These are phyloP conservation scores for Pycnomerus fuliginosus DNA, from an alignment of 2,888 invertebrate genomes.

Conservation along the genomic window DNA sequence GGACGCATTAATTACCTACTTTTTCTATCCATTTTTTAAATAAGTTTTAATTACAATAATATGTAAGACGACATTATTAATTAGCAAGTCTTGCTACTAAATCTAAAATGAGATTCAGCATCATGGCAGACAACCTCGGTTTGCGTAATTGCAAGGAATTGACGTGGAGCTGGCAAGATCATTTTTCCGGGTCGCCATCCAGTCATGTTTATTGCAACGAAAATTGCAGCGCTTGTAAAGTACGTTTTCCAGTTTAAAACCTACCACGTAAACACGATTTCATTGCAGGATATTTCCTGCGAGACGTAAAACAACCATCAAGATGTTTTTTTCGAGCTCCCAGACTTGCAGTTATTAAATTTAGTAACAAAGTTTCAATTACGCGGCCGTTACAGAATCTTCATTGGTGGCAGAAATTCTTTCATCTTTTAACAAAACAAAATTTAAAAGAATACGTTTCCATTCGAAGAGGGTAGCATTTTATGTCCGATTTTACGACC, in stretches of 20 bases:
- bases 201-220: conserved; percentile 9
- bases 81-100: too few species aligned
- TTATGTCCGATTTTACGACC: conserved; percentile 19
- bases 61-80: too few species aligned
- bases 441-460: conserved; percentile 14
- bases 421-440: too few species aligned
- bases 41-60: conserved; percentile 15
- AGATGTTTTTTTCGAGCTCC: too few species aligned
- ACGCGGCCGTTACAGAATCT: background rate
- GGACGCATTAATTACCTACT: too few species aligned
- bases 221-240: conserved; percentile 1
- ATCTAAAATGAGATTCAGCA: too few species aligned
- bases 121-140: too few species aligned
- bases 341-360: background rate
- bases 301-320: conserved; percentile 4
- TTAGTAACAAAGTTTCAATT: conserved; percentile 3
- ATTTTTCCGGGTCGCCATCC: conserved; percentile 12
- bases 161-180: conserved; percentile 13
- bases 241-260: conserved; percentile 3
- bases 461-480: conserved; percentile 17
- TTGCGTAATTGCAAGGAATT: conserved; percentile 17
- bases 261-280: conserved; percentile 5
- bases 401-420: conserved; percentile 1
- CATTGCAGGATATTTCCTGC: conserved; percentile 3
- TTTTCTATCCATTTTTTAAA: conserved; percentile 4